These are phyloP conservation scores for Punctoribates punctum DNA, from an alignment of 2,888 invertebrate species.

Conservation along the genomic window DNA sequence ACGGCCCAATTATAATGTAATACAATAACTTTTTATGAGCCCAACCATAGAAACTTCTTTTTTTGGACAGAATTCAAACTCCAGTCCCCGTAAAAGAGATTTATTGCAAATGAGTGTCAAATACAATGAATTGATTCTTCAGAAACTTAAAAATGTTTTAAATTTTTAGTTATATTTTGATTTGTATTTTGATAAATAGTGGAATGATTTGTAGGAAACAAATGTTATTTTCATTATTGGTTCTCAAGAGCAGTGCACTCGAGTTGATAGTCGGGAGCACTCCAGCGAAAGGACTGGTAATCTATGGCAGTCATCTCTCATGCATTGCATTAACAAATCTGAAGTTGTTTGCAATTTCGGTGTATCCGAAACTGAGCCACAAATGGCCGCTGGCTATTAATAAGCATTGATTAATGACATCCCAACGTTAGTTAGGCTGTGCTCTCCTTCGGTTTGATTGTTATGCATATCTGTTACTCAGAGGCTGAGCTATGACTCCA, in stretches of 20 bases:
- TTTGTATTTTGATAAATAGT: too few species aligned
- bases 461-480: conserved; percentile 3
- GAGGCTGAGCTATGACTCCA: background rate
- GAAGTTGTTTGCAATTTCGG: conserved; percentile 20
- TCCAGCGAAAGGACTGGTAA: background rate
- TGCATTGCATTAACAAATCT: conserved; percentile 21
- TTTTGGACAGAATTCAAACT: too few species aligned
- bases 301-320: conserved; percentile 8
- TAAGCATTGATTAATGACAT: conserved; percentile 29
- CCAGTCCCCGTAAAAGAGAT: too few species aligned
- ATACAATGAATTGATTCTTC: too few species aligned
- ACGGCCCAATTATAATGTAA: too few species aligned
- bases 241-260: background rate
- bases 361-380: background rate
- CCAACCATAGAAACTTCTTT: too few species aligned
- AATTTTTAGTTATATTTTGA: too few species aligned
- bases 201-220: background rate
- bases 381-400: conserved; percentile 27
- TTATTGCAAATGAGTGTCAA: too few species aligned
- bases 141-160: too few species aligned
- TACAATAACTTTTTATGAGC: too few species aligned
- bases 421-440: background rate
- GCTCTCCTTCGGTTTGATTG: background rate
- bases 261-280: background rate
- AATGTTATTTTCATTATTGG: background rate